Percentiles rank a stretch among this genome's conserved stretches.
Evolutionary conservation across 2,113 vertebrate species (phyloP).

Genomic region (Merops nubicus): DNA sequence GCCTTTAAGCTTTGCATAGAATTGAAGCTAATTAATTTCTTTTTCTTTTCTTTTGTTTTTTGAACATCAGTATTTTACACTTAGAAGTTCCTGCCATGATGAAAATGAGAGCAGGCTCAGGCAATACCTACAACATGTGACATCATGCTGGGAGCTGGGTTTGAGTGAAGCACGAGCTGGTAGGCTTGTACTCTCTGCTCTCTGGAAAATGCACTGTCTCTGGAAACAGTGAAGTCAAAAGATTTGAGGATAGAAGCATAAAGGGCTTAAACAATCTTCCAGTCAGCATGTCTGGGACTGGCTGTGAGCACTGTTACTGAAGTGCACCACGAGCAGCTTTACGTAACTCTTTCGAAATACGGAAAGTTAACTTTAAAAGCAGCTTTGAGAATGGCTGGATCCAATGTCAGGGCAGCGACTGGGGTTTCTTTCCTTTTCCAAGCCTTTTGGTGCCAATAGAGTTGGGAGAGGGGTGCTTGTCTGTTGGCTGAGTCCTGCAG

Average conservation of each 20-base stretch:
- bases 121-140: not conserved
- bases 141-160: not conserved
- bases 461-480: not conserved
- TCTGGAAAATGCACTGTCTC: rapidly evolving
- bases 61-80: not conserved
- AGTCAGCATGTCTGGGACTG: not conserved
- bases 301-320: not conserved
- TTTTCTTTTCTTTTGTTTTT: not conserved
- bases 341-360: not conserved
- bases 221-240: not conserved
- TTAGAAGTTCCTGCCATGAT: not conserved
- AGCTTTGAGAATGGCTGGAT: not conserved
- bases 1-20: not conserved
- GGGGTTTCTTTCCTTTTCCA: not conserved
- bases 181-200: not conserved
- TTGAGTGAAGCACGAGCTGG: not conserved
- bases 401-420: rapidly evolving
- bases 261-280: not conserved
- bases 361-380: not conserved
- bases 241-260: not conserved
- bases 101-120: not conserved
- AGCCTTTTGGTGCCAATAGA: not conserved
- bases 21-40: not conserved
- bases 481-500: not conserved
- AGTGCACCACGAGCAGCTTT: rapidly evolving